A percentile compares a stretch with the other conserved stretches of the same genome.
Conservation (phyloP, 2,113 vertebrate species). For the Erythrocercus mccallii region DNA sequence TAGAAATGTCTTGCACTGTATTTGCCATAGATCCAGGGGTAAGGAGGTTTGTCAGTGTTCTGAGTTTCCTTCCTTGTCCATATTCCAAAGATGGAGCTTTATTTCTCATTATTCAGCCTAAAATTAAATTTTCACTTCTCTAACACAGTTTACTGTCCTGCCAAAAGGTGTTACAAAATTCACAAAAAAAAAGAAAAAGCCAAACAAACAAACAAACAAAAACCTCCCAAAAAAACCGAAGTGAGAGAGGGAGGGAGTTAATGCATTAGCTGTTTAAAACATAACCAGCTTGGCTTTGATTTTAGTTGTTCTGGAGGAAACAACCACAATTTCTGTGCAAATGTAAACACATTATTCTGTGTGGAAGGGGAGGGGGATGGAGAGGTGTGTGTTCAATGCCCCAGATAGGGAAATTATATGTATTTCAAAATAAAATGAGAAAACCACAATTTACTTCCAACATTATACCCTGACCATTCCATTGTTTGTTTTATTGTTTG, state of each 20-base stretch:
- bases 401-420: neutral
- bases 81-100: neutral
- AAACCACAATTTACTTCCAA: neutral
- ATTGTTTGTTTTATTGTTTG: neutral
- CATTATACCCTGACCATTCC: neutral
- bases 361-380: neutral
- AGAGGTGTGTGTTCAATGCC: neutral
- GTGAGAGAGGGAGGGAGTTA: neutral
- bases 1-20: neutral
- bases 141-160: neutral
- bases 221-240: neutral
- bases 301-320: neutral
- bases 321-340: neutral
- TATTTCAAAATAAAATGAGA: neutral
- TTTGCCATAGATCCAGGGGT: neutral
- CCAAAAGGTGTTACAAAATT: neutral
- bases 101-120: neutral
- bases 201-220: neutral
- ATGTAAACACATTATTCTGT: neutral
- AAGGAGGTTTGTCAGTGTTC: neutral
- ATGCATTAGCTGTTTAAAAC: constrained; percentile 43
- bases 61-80: neutral
- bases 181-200: neutral
- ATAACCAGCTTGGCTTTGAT: constrained; percentile 23
- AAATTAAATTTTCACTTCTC: neutral